Evolutionary conservation across 1,140 invertebrate species (phyloP), one percentile per base, ranked within the genome.

Genomic region (Pogonognathellus flavescens): DNA sequence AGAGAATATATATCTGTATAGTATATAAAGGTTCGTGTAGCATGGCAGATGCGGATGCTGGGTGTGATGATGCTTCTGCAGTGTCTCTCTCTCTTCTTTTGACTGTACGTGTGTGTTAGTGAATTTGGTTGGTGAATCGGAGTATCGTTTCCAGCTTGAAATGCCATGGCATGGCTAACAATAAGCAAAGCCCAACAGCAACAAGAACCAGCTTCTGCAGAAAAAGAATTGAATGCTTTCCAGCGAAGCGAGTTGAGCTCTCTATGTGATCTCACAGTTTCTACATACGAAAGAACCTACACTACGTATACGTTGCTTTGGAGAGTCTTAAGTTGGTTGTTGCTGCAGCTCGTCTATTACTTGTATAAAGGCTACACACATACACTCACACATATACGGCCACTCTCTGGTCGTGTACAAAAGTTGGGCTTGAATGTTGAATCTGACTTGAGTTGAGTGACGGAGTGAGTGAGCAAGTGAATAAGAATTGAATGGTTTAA

Each of bases 141-240:
- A 41, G 59, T 60, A 20, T 60, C 59, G 59, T 20, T 60, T 20
- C 59, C 11, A 20, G n/a, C 59, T 20, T 60, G 14, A n/a, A 59
- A 14, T 66, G 11, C 20, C 22, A 66, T 66, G 22, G 62, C 62
- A 66, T 66, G 62, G 25, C 62, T 25, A 66, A 66, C 62, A 66
- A 66, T 66, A 66, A 66, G 70, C 70, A 76, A 49, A 50, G 70
- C 70, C 70, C 70, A 76, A 76, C 70, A 76, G 70, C 70, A 76
- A 76, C 70, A 50, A 76, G 70, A 76, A 76, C 70, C 70, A 76
- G 70, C 70, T 76, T 76, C 70, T 76, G 70, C 70, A 76, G 70
- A 76, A 76, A 76, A 76, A 76, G 70, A 76, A 76, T 76, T 76
- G 70, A 76, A 76, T 76, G 70, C 41, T 76, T 76, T 76, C 70